These are phyloP conservation scores for Sander lucioperca DNA, from an alignment of 2,113 vertebrate species.

Conservation along the genomic window DNA sequence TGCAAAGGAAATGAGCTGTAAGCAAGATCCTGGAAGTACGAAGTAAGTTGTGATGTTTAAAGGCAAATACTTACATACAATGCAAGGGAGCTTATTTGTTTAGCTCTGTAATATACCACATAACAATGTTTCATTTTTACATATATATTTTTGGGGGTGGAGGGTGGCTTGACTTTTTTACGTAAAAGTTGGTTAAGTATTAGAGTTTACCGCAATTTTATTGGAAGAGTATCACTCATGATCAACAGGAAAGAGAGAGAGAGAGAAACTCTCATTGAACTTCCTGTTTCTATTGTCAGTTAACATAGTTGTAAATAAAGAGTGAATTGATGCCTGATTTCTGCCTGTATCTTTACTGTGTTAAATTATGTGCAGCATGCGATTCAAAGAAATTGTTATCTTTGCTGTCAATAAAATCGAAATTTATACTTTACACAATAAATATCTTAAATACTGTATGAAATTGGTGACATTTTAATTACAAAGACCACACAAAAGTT, in stretches of 20 bases:
- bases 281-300: slow-evolving; percentile 71
- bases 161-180: slow-evolving; percentile 14
- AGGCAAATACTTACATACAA: slow-evolving; percentile 3
- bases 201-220: slow-evolving; percentile 20
- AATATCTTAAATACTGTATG: not conserved
- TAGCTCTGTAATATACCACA: slow-evolving; percentile 34
- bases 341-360: slow-evolving; percentile 17
- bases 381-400: not conserved
- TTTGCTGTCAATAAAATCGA: not conserved
- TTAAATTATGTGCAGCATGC: slow-evolving; percentile 12
- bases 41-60: slow-evolving; percentile 12
- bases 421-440: not conserved
- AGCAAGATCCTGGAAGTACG: slow-evolving; percentile 16
- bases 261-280: slow-evolving; percentile 26
- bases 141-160: slow-evolving; percentile 7
- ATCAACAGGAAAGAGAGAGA: slow-evolving; percentile 61
- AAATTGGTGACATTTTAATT: not conserved
- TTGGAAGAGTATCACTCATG: slow-evolving; percentile 1
- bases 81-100: slow-evolving; percentile 26
- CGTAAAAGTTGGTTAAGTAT: slow-evolving; percentile 42
- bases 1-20: slow-evolving; percentile 16
- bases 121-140: slow-evolving; percentile 32
- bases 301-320: slow-evolving; percentile 69
- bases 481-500: not conserved
- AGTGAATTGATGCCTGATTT: slow-evolving; percentile 33